Base-by-base conservation (phyloP, 2,797 vertebrate species). In the Rhadinocentrus ornatus region DNA sequence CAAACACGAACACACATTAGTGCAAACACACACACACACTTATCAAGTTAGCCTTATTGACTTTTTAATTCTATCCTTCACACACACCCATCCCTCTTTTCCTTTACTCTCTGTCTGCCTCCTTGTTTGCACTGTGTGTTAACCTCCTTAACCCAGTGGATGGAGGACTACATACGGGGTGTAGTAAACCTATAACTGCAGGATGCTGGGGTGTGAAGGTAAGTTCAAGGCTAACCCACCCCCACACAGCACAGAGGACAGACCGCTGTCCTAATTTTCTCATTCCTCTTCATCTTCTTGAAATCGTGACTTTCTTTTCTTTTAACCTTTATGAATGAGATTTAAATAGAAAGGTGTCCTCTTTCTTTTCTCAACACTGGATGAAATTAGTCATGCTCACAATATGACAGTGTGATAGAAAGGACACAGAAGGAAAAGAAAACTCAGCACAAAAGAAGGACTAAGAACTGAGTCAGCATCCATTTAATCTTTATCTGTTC, bases 41-140 rank as follows among this genome's bases (percentile, higher is more conserved):
- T 72, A 87, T 82, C 71, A 72, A 78, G 59, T 71, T 63, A 80
- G 79, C 77, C 77, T 83, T 81, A 88, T 83, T 87, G 83, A 84
- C 88, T 87, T 87, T 87, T 85, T 80, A 84, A 88, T 86, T 84
- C 65, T 67, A 64, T 64, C 64, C 71, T 73, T 69, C 59, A 59
- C 59, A 58, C 70, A 62, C 52, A 71, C 9, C 64, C 52, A 71
- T 7, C 62, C 62, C 62, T 20, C 64, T 73, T 71, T 71, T 32
- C 41, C 34, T 44, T 37, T 34, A 22, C 8, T 29, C 26, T 70
- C 62, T 54, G 26, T 62, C 20, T 64, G 27, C 39, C 60, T 58
- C 32, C 59, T 79, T 53, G 55, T 71, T 72, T 59, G 77, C 73
- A 77, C 55, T 55, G 57, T 63, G 60, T 52, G 54, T 77, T 71